Base-by-base conservation (phyloP, 2,113 vertebrate genomes). In the Channa maculata region DNA sequence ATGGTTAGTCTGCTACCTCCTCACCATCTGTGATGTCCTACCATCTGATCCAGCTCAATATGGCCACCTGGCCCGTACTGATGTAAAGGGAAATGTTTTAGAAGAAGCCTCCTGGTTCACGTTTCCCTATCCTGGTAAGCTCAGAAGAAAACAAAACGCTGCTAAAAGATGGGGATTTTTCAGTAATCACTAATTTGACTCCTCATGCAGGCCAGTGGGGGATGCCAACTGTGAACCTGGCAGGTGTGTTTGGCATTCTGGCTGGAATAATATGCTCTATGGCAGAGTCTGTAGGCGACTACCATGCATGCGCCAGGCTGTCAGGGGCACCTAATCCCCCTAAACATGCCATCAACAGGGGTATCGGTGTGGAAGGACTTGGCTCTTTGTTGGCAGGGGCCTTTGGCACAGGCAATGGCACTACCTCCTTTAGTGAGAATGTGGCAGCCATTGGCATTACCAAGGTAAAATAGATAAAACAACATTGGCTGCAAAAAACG, bases 341-440 rank as follows among this genome's bases (percentile, higher is more conserved):
- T 0, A 94, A 89, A 67, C 96, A 98, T 0, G 97, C 97, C 79
- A 91, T 98, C 86, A 98, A 76, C 91, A 92, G 97, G 0, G 97
- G 97, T 4, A 97, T 99, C 0, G 95, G 95, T 2, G 83, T 99
- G 0, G 97, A 98, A 85, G 98, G 97, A 33, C 79, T 99, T 0
- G 96, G 97, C 58, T 96, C 94, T 67, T 91, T 99, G 66, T 71
- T 99, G 87, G 96, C 97, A 0, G 97, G 97, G 0, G 95, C 95
- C 57, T 97, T 97, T 91, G 98, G 97, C 1, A 96, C 98, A 0
- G 97, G 97, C 2, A 99, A 96, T 0, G 98, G 97, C 38, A 98
- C 96, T 61, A 99, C 97, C 0, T 99, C 97, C 0, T 99, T 95
- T 87, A 98, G 97, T 3, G 96, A 99, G 91, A 99, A 99, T 0